Evolutionary conservation across 92 coral and sea anemone genomes (phyloP).

Genomic region (Palythoa heliodiscus): DNA sequence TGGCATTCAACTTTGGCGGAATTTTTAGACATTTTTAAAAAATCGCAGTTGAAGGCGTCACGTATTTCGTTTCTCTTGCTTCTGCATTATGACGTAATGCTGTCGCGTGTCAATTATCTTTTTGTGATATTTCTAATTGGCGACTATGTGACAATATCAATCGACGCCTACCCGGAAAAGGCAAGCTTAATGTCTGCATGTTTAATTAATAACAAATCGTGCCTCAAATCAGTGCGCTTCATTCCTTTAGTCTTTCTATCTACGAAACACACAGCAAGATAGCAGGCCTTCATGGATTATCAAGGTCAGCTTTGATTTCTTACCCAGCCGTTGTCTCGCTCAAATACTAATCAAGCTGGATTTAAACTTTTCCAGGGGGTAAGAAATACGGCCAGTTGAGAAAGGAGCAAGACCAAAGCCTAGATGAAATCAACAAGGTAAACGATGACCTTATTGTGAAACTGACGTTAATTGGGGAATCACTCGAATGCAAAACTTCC

Average conservation of each 20-base stretch:
- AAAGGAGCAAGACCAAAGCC: conserved; percentile 59
- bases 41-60: background rate
- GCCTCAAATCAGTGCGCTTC: conserved; percentile 3
- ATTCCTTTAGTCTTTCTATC: conserved; percentile 11
- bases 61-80: background rate
- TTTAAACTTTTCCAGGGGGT: conserved; percentile 67
- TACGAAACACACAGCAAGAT: background rate
- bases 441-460: background rate
- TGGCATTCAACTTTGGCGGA: background rate
- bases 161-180: conserved; percentile 1
- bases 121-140: background rate
- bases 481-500: conserved; percentile 34
- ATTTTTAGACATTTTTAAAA: background rate
- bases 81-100: background rate
- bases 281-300: conserved; percentile 42
- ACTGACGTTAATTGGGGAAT: background rate
- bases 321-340: background rate
- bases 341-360: background rate
- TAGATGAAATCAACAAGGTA: conserved; percentile 97
- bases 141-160: background rate
- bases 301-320: conserved; percentile 52
- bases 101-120: background rate
- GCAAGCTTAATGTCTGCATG: background rate
- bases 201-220: conserved; percentile 24
- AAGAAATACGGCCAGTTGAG: conserved; percentile 77